These are phyloP conservation scores for Pipistrellus pipistrellus DNA, from an alignment of 2,797 vertebrate species.

Conservation along the genomic window DNA sequence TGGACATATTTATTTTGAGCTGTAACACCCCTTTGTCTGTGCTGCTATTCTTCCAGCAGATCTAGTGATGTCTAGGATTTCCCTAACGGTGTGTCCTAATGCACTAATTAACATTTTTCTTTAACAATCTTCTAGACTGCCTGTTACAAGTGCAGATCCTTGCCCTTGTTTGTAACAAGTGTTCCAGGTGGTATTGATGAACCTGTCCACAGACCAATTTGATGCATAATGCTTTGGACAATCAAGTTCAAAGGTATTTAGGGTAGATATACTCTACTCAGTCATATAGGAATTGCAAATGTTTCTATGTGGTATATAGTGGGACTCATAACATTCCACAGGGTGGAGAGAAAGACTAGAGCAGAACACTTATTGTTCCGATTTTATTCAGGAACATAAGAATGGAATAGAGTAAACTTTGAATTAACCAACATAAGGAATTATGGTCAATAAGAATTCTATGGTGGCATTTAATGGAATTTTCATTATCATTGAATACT, in stretches of 20 bases:
- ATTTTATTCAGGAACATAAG: constrained; percentile 43
- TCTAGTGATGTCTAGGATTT: background rate
- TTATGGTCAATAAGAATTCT: background rate
- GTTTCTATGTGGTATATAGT: background rate
- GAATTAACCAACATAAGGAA: background rate
- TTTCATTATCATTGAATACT: background rate
- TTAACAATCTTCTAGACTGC: background rate
- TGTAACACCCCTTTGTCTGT: fast-evolving
- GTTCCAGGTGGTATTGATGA: background rate
- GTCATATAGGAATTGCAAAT: background rate
- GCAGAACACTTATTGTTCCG: background rate
- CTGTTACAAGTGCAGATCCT: background rate
- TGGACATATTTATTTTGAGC: background rate
- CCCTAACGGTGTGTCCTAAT: background rate
- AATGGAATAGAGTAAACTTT: background rate
- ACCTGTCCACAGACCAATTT: background rate
- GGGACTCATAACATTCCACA: background rate
- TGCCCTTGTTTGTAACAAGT: background rate
- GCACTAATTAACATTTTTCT: background rate
- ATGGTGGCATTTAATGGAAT: background rate
- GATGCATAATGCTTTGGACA: background rate
- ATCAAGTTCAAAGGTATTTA: background rate
- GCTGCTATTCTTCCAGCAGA: background rate
- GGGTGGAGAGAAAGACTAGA: background rate
- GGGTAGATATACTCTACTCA: background rate